These are phyloP conservation scores for Vulpes ferrilata DNA, from an alignment of 2,113 vertebrate species.

Conservation along the genomic window DNA sequence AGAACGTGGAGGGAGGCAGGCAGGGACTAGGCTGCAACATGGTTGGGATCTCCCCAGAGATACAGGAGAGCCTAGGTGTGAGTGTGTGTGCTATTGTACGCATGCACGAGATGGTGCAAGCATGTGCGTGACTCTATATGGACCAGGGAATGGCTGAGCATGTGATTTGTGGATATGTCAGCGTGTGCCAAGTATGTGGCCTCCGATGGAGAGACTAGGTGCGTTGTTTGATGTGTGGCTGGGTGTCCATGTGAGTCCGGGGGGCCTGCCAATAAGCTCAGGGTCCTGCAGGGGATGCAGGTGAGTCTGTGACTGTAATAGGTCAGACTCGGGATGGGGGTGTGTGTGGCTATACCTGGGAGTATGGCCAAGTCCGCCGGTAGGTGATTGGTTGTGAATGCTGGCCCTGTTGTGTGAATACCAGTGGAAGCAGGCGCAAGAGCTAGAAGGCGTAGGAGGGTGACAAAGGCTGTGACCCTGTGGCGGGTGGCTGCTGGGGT, in stretches of 20 bases:
- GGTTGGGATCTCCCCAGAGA: neutral
- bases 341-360: neutral
- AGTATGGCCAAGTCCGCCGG: neutral
- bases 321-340: no score
- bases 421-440: neutral
- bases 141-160: neutral
- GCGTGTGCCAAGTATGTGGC: neutral
- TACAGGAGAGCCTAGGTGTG: neutral
- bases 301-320: neutral
- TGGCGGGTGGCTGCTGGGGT: neutral
- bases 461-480: neutral
- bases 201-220: neutral
- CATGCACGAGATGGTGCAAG: neutral
- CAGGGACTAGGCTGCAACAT: neutral
- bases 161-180: neutral
- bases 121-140: neutral
- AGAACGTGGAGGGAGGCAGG: neutral
- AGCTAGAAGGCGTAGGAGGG: neutral
- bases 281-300: fast-evolving
- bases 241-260: neutral
- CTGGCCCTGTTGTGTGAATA: neutral
- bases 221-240: neutral
- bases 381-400: neutral
- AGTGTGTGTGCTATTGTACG: neutral
- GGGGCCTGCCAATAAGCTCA: neutral